Conservation (phyloP, 2,797 vertebrate species). For the Karalla daura region DNA sequence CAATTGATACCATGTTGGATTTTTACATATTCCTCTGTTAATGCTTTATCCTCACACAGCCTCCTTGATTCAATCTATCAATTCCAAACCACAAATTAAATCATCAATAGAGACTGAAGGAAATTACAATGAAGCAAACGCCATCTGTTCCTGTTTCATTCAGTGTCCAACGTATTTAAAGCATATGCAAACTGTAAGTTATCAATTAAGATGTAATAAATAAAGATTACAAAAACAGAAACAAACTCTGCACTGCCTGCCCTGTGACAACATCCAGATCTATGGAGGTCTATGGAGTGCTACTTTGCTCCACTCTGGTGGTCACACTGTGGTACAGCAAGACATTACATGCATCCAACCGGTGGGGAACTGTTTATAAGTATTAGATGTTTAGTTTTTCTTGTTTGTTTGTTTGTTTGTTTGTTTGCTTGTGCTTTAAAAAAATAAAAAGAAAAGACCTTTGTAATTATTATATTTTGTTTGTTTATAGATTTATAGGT, state of each 20-base stretch:
- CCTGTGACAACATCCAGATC: too few relatives aligned
- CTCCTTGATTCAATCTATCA: neutral
- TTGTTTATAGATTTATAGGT: too few relatives aligned
- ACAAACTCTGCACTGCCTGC: too few relatives aligned
- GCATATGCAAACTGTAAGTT: neutral
- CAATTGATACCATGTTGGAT: too few relatives aligned
- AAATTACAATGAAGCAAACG: neutral
- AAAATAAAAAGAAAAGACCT: too few relatives aligned
- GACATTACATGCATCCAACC: fast-evolving
- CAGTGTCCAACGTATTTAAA: neutral
- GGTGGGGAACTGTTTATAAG: neutral
- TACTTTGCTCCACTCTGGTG: constrained; percentile 33
- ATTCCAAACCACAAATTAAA: neutral
- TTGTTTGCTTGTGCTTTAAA: too few relatives aligned
- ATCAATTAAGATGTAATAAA: neutral
- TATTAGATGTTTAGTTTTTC: neutral
- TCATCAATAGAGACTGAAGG: neutral
- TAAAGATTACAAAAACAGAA: neutral
- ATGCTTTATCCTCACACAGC: too few relatives aligned
- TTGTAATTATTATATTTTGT: too few relatives aligned
- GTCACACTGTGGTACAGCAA: constrained; percentile 12
- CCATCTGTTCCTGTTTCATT: neutral
- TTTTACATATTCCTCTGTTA: too few relatives aligned
- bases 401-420: too few relatives aligned
- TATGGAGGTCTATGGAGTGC: neutral